These are phyloP conservation scores for Syrmaticus mikado DNA, from an alignment of 2,113 vertebrate genomes.

Conservation along the genomic window DNA sequence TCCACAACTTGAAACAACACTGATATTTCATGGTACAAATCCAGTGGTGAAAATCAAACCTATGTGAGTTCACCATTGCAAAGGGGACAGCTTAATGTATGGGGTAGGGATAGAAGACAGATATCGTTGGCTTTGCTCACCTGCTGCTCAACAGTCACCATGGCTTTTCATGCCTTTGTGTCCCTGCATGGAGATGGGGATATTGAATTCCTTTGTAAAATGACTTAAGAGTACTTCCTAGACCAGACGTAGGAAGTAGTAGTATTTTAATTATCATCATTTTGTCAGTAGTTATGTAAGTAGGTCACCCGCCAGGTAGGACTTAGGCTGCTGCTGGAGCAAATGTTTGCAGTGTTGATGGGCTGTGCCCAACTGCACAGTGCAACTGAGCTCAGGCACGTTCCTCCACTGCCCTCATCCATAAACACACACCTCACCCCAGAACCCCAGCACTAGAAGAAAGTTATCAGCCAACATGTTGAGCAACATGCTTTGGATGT, in stretches of 20 bases:
- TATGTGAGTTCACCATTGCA: background rate
- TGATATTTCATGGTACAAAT: background rate
- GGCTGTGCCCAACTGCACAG: background rate
- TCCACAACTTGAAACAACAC: background rate
- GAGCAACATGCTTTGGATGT: background rate
- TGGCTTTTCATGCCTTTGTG: background rate
- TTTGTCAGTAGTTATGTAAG: constrained; percentile 16
- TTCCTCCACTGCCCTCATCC: background rate
- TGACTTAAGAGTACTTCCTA: background rate
- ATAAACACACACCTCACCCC: fast-evolving
- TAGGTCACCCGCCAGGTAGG: constrained; percentile 24
- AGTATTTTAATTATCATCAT: background rate
- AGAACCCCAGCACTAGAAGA: background rate
- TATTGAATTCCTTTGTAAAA: background rate
- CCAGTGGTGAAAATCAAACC: background rate
- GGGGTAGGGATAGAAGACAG: background rate
- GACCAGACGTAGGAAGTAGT: background rate
- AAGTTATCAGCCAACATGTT: constrained; percentile 3
- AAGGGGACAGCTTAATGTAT: background rate
- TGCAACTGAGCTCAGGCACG: background rate
- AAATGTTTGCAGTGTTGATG: background rate
- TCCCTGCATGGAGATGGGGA: too few species aligned
- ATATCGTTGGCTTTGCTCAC: background rate
- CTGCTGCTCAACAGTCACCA: background rate
- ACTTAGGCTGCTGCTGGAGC: background rate